Base-by-base conservation (phyloP, 1,140 invertebrate genomes). In the Lanistes nyassanus region DNA sequence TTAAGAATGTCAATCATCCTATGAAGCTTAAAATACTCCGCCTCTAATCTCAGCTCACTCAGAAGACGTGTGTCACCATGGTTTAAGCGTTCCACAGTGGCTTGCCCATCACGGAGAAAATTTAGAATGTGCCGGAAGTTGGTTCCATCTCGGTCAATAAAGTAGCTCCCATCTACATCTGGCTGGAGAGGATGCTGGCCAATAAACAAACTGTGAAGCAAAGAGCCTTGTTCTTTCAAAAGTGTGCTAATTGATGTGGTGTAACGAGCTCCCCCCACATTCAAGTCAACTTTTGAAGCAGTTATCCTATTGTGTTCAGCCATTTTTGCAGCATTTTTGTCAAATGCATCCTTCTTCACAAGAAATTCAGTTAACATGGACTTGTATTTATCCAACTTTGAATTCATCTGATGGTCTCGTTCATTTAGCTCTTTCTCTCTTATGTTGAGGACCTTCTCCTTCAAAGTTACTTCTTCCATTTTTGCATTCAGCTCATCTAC, bases 141-240 rank as follows among this genome's bases (percentile, higher is more conserved):
- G 19, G 80, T 81, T 34, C 82, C 84, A 71, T 84, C 78, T 55
- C 79, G 77, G 56, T 86, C 84, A 37, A 79, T 79, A 31, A 83
- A 80, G 53, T 76, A 80, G 29, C 64, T 79, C 4, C 80, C 80
- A 60, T 80, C 77, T 9, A 53, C 13, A 36, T 77, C 74, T 21
- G 47, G 53, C 37, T 80, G 72, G 7, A 84, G 9, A 13, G 71
- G 29, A 64, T 86, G 80, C 42, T 79, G 76, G 5, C 84, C 84
- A 75, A 78, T 80, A 62, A 86, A 86, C 84, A 86, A 84, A 37
- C 68, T 55, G 23, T 80, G 80, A 34, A 86, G 68, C 71, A 82
- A 72, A 37, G 81, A 84, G 7, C 81, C 80, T 47, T 76, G 71
- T 34, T 82, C 79, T 53, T 80, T 79, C 21, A 66, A 69, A n/a